Evolutionary conservation across 2,797 vertebrate genomes (phyloP).

Genomic region (Sciaenops ocellatus): DNA sequence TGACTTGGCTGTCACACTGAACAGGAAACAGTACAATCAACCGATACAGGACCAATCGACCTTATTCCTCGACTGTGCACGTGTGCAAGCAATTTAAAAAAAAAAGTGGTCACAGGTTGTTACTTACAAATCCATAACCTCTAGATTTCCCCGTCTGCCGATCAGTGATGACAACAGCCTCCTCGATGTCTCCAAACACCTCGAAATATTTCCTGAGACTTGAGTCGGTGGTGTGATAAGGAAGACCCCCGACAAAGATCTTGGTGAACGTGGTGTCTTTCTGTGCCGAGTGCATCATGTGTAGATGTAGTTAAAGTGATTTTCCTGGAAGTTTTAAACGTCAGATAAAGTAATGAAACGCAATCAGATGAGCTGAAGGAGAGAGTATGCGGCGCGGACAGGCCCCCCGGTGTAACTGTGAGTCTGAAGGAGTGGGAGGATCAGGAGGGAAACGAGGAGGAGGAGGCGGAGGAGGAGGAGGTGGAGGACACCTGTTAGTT

Average conservation of each 20-base stretch:
- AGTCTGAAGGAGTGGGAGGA: conserved; percentile 22
- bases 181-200: conserved; percentile 97
- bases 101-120: background rate
- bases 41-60: background rate
- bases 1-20: background rate
- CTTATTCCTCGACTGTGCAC: conserved; percentile 7
- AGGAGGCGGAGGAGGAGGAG: conserved; percentile 43
- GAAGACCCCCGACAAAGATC: conserved; percentile 97
- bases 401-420: conserved; percentile 44
- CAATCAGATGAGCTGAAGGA: conserved; percentile 15
- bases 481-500: conserved; percentile 79
- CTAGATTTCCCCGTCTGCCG: conserved; percentile 96
- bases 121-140: conserved; percentile 98
- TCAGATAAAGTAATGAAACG: conserved; percentile 23
- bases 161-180: conserved; percentile 97
- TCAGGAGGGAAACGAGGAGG: background rate
- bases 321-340: conserved; percentile 7
- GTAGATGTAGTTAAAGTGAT: background rate
- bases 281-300: conserved; percentile 96
- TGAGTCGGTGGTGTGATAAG: conserved; percentile 97
- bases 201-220: conserved; percentile 98
- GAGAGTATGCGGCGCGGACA: conserved; percentile 31
- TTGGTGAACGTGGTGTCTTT: conserved; percentile 98
- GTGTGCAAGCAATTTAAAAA: conserved; percentile 22
- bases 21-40: background rate